A percentile compares a stretch with the other conserved stretches of the same genome.
phyloP scores from a whole-genome alignment of 1,140 invertebrate genomes.

The Macrobrachium rosenbergii region DNA sequence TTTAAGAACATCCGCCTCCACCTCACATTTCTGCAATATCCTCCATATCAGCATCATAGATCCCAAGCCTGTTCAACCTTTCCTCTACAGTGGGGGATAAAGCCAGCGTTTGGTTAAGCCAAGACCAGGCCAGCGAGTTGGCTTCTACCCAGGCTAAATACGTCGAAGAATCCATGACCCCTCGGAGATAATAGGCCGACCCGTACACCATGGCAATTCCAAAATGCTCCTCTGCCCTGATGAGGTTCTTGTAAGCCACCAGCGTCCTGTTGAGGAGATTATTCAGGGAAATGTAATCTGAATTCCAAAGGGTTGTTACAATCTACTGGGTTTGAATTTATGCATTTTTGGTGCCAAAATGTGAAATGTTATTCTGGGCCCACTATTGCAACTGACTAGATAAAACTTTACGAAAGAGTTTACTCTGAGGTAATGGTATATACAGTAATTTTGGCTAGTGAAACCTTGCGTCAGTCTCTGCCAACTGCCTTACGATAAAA shows the following conservation, averaged over 20 bases:
- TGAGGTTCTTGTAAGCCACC: constrained; percentile 48
- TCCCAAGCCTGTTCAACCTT: neutral
- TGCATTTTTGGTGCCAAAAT: too few species aligned
- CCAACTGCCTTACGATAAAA: too few species aligned
- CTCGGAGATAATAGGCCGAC: constrained; percentile 36
- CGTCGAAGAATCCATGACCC: constrained; percentile 6
- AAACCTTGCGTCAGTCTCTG: too few species aligned
- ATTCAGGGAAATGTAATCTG: neutral
- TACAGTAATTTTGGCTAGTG: too few species aligned
- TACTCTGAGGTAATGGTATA: too few species aligned
- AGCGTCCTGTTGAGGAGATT: constrained; percentile 14
- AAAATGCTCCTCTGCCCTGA: constrained; percentile 51
- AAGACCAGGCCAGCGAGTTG: constrained; percentile 37
- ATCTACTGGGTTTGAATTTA: too few species aligned
- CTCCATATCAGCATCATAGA: neutral
- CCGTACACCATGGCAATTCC: constrained; percentile 49
- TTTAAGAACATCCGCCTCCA: too few species aligned
- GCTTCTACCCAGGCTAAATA: constrained; percentile 43
- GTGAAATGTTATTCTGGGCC: too few species aligned
- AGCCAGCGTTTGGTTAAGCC: constrained; percentile 42
- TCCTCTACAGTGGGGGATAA: constrained; percentile 10
- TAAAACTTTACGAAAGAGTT: too few species aligned
- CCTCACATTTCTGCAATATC: constrained; percentile 16
- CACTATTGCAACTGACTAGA: too few species aligned
- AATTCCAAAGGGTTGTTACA: neutral